phyloP scores from a whole-genome alignment of 2,888 invertebrate species.

The Lepetodrilus schrolli region DNA sequence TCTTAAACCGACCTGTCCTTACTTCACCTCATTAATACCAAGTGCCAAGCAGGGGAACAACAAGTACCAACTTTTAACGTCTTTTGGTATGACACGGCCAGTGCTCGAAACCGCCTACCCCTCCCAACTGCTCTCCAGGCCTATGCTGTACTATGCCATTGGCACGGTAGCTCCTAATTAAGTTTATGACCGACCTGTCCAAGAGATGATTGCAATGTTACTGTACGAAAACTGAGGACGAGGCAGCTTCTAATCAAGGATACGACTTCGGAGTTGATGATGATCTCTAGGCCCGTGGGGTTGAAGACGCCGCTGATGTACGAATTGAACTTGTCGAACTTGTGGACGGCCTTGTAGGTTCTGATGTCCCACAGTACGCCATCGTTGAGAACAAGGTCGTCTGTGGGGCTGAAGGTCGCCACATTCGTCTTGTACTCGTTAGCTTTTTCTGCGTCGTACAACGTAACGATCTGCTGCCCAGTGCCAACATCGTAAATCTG shows the following conservation, averaged over 20 bases:
- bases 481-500: constrained; percentile 91
- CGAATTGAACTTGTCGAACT: constrained; percentile 97
- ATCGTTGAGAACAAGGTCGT: constrained; percentile 94
- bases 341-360: constrained; percentile 89
- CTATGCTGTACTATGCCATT: too few relatives aligned
- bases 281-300: constrained; percentile 95
- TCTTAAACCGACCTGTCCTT: too few relatives aligned
- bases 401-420: constrained; percentile 94
- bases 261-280: constrained; percentile 94
- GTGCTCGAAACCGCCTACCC: too few relatives aligned
- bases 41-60: too few relatives aligned
- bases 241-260: constrained; percentile 64
- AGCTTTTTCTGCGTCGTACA: constrained; percentile 85
- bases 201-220: too few relatives aligned
- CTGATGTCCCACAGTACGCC: constrained; percentile 96
- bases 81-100: too few relatives aligned
- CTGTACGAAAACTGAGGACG: too few relatives aligned
- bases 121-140: too few relatives aligned
- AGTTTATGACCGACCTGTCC: too few relatives aligned
- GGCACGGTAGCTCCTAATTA: too few relatives aligned
- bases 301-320: constrained; percentile 96
- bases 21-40: too few relatives aligned
- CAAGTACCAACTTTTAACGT: too few relatives aligned
- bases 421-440: constrained; percentile 95
- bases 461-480: constrained; percentile 83